Percentiles rank a stretch among this genome's conserved stretches.
Conservation (phyloP, 2,888 invertebrate species). For the Eudasyphora cyanicolor region DNA sequence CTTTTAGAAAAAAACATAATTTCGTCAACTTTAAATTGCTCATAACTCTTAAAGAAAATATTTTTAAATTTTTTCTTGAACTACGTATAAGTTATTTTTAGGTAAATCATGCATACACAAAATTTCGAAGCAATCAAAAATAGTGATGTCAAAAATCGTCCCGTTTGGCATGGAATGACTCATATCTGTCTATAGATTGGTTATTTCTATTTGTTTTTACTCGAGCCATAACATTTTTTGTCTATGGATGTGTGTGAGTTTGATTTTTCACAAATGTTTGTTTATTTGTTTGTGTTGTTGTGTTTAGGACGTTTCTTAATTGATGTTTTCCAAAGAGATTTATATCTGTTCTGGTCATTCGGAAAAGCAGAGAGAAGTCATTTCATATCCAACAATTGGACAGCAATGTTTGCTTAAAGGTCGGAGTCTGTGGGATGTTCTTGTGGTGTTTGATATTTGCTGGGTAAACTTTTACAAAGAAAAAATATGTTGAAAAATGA, state of each 20-base stretch:
- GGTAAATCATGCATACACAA: no score
- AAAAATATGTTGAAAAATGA: background rate
- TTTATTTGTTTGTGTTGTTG: conserved; percentile 63
- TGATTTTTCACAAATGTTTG: conserved; percentile 36
- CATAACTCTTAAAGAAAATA: no score
- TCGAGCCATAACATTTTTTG: background rate
- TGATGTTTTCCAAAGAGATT: conserved; percentile 62
- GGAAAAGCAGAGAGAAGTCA: background rate
- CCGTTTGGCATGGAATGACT: no score
- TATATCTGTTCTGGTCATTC: conserved; percentile 36
- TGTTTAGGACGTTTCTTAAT: conserved; percentile 65
- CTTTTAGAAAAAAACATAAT: no score
- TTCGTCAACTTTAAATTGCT: no score
- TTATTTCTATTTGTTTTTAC: conserved; percentile 51
- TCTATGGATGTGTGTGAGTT: conserved; percentile 1
- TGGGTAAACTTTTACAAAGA: conserved; percentile 24
- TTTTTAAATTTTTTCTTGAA: no score
- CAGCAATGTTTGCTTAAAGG: background rate
- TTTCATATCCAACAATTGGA: background rate
- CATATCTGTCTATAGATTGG: conserved; percentile 38
- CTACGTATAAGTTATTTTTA: no score
- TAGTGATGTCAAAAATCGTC: no score
- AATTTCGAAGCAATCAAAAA: no score
- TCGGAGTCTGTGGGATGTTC: background rate
- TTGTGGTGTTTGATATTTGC: conserved; percentile 15